A percentile compares a stretch with the other conserved stretches of the same genome.
Evolutionary conservation across 2,797 vertebrate species (phyloP).

Genomic region (Microhierax caerulescens): DNA sequence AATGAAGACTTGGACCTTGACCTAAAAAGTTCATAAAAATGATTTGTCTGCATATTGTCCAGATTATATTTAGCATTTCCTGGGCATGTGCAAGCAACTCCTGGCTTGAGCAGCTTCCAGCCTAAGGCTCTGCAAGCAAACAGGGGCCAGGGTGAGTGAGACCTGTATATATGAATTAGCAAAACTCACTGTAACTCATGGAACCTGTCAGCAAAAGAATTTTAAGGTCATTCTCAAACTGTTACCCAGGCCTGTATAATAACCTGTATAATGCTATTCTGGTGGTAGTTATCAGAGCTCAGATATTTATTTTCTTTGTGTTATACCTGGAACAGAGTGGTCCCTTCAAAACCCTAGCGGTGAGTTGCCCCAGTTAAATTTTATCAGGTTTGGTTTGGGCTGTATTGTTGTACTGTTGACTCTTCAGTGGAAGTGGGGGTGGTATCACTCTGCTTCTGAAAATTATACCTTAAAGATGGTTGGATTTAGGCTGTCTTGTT

Average conservation of each 20-base stretch:
- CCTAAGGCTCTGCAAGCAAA: conserved; percentile 2
- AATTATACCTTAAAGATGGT: neutral
- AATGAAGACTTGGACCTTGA: neutral
- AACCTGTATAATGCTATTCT: neutral
- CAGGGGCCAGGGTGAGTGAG: neutral
- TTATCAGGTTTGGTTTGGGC: neutral
- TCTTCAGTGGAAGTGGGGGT: neutral
- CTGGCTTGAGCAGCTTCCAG: neutral
- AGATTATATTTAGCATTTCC: conserved; percentile 28
- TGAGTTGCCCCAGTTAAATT: no score
- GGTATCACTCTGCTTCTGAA: neutral
- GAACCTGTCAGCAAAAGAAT: neutral
- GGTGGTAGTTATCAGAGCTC: neutral
- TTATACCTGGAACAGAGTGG: fast-evolving
- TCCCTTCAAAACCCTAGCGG: neutral
- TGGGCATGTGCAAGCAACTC: neutral
- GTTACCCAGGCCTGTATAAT: neutral
- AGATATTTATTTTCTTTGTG: neutral
- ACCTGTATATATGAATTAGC: neutral
- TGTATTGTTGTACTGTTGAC: neutral
- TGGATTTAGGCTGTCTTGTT: neutral
- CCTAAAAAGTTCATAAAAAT: neutral
- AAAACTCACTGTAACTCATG: neutral
- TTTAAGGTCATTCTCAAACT: neutral
- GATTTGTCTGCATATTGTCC: neutral